Evolutionary conservation across 2,888 invertebrate species (phyloP).

Genomic region (Lithodes maja): DNA sequence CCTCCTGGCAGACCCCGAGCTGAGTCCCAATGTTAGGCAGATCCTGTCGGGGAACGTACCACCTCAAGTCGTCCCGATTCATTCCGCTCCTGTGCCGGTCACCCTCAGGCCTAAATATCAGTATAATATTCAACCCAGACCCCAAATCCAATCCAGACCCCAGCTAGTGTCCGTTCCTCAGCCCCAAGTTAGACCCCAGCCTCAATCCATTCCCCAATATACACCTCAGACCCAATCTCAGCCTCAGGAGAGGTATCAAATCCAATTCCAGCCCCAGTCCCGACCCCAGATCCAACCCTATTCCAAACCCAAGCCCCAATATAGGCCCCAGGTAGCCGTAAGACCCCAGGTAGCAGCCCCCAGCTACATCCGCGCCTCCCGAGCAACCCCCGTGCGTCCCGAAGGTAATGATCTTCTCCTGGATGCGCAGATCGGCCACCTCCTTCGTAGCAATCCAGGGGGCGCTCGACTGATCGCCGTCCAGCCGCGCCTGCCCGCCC

Average conservation of each 20-base stretch:
- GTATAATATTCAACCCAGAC: background rate
- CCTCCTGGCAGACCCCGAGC: background rate
- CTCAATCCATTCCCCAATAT: background rate
- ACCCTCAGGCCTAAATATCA: background rate
- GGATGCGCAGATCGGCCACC: conserved; percentile 26
- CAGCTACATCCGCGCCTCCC: too few species aligned
- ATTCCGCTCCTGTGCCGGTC: background rate
- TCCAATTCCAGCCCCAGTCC: background rate
- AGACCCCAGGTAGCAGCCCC: background rate
- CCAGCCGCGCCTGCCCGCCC: background rate
- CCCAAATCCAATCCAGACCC: background rate
- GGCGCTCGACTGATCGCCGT: conserved; percentile 29
- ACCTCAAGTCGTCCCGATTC: background rate
- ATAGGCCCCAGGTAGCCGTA: background rate
- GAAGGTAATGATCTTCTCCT: conserved; percentile 11
- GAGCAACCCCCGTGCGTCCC: background rate
- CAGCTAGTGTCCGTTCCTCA: background rate
- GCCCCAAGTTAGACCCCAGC: background rate
- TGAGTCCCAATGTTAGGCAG: background rate
- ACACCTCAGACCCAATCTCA: background rate
- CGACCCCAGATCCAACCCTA: background rate
- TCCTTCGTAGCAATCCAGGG: conserved; percentile 29
- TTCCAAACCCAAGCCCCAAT: background rate
- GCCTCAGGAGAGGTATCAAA: background rate
- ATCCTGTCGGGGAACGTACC: background rate